Percentiles rank a stretch among this genome's conserved stretches.
Evolutionary conservation across 1,140 invertebrate genomes (phyloP).

Genomic region (Solenopsis fugax): DNA sequence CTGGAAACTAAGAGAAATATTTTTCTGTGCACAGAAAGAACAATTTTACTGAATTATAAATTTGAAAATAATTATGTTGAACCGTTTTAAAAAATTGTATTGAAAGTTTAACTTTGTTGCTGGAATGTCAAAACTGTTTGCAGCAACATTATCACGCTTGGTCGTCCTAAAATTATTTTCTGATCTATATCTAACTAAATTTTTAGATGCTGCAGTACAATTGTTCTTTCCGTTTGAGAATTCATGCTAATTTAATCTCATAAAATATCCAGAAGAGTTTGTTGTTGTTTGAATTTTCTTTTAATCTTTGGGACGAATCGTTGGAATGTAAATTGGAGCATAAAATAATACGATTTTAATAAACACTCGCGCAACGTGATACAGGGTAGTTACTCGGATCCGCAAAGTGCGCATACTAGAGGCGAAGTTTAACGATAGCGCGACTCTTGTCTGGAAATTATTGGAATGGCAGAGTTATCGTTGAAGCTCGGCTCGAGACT

Average conservation of each 20-base stretch:
- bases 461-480: conserved; percentile 9
- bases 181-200: too few species aligned
- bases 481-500: neutral
- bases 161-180: too few species aligned
- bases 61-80: too few species aligned
- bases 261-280: neutral
- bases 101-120: too few species aligned
- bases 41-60: too few species aligned
- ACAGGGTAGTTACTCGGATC: neutral
- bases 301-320: neutral
- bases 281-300: neutral
- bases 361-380: neutral
- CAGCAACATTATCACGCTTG: too few species aligned
- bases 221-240: neutral
- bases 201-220: too few species aligned
- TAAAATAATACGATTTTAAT: neutral
- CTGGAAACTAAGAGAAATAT: neutral
- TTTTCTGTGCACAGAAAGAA: neutral
- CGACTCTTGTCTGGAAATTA: neutral
- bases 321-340: neutral
- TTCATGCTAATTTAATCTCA: neutral
- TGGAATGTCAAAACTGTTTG: too few species aligned
- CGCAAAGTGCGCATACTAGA: neutral
- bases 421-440: neutral
- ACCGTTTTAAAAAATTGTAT: too few species aligned